Evolutionary conservation across 2,888 invertebrate genomes (phyloP), one percentile per base, ranked within the genome.

Genomic region (Parasteatoda lunata): DNA sequence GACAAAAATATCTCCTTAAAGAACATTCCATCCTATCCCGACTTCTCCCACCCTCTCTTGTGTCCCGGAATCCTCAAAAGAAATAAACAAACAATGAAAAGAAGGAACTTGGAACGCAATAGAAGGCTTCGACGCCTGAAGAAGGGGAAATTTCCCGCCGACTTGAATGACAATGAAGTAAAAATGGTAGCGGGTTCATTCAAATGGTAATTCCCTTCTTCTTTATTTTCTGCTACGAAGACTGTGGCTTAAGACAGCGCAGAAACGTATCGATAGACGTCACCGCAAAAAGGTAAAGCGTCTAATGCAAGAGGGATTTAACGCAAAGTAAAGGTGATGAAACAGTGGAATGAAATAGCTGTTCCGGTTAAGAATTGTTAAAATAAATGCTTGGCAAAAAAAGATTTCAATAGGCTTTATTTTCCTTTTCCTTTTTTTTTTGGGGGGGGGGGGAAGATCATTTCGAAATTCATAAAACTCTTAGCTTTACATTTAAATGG

Each of bases 181-280:
- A 83, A 83, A 83, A 83, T 83, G 83, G 83, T 83, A 48, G 77
- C 83, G 51, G 72, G 83, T 83, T 83, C 83, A 83, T 83, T 83
- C 83, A 83, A 77, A 83, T 83, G 83, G 77, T 83, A 83, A 83
- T 83, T 70, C 83, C 72, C 72, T 9, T 77, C 73, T 70, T 71
- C 54, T 45, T 65, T 6, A 49, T 15, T 45, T 6, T 65, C 47
- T 51, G 70, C 52, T 51, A 52, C 45, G 66, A 72, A 77, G 77
- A 83, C 77, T 83, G 83, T 65, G 71, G 71, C 83, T 81, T 81
- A 81, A 81, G 81, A 83, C 72, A 51, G 65, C 59, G 72, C 5
- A 69, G 73, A 73, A 73, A 65, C 73, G 73, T 47, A 73, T 80
- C 72, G 13, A 52, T 13, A 79, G 64, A 73, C 80, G 64, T 64